These are phyloP conservation scores for Liparis tanakae DNA, from an alignment of 2,797 vertebrate species.

Conservation along the genomic window DNA sequence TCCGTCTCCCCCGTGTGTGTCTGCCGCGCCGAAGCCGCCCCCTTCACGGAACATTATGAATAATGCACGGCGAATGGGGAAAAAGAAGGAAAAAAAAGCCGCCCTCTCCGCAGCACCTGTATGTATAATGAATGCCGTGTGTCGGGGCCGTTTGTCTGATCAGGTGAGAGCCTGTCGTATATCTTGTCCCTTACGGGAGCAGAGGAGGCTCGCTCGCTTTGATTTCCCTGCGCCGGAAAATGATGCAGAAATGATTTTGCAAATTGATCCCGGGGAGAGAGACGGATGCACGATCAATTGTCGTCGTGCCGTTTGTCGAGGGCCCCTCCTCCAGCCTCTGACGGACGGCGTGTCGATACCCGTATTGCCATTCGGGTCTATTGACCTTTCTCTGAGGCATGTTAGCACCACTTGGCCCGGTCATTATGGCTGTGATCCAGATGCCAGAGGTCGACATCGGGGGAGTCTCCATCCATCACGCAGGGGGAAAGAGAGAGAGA, in stretches of 20 bases:
- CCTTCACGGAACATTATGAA: slow-evolving; percentile 66
- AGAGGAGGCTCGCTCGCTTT: slow-evolving; percentile 46
- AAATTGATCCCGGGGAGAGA: slow-evolving; percentile 65
- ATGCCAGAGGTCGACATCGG: slow-evolving; percentile 52
- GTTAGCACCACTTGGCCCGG: slow-evolving; percentile 63
- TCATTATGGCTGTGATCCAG: slow-evolving; percentile 61
- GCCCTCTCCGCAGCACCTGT: slow-evolving; percentile 20
- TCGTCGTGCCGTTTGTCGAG: slow-evolving; percentile 47
- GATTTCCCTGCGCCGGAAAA: slow-evolving; percentile 52
- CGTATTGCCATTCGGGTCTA: slow-evolving; percentile 64
- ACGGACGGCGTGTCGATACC: slow-evolving; percentile 70
- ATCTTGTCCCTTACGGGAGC: slow-evolving; percentile 54
- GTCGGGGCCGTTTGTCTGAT: slow-evolving; percentile 63
- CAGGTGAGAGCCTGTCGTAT: slow-evolving; percentile 46
- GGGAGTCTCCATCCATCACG: slow-evolving; percentile 43
- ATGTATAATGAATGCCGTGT: slow-evolving; percentile 65
- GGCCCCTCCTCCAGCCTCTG: slow-evolving; percentile 47
- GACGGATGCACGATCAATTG: slow-evolving; percentile 72
- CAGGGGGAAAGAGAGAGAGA: background rate
- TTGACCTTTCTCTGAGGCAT: slow-evolving; percentile 76
- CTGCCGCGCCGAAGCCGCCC: slow-evolving; percentile 35
- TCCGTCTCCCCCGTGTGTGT: slow-evolving; percentile 30
- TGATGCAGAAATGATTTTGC: slow-evolving; percentile 71
- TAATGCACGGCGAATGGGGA: slow-evolving; percentile 62
- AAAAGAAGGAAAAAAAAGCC: background rate